Evolutionary conservation across 2,888 invertebrate species (phyloP).

Genomic region (Zygothrica quintamaculata): DNA sequence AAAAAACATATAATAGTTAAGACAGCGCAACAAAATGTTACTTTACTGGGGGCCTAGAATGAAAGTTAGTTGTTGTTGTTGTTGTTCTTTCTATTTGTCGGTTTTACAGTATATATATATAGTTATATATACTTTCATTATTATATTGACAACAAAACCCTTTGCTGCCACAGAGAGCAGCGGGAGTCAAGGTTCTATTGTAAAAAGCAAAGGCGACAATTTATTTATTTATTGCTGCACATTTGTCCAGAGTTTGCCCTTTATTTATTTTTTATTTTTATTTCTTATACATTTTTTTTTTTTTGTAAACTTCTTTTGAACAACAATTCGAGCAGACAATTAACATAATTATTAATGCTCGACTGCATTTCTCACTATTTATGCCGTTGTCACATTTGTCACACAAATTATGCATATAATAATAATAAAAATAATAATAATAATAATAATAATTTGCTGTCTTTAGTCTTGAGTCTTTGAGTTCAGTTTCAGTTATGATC

Average conservation of each 20-base stretch:
- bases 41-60: conserved; percentile 65
- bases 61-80: conserved; percentile 54
- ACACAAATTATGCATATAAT: conserved; percentile 75
- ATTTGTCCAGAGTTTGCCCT: conserved; percentile 24
- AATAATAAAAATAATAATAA: conserved; percentile 4
- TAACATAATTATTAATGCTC: conserved; percentile 77
- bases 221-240: conserved; percentile 58
- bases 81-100: conserved; percentile 26
- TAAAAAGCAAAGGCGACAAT: conserved; percentile 36
- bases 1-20: too few species aligned
- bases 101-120: conserved; percentile 37
- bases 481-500: conserved; percentile 1
- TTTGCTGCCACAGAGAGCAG: not conserved
- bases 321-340: conserved; percentile 60
- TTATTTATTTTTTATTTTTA: conserved; percentile 1
- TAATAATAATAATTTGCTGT: conserved; percentile 22
- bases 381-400: conserved; percentile 61
- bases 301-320: conserved; percentile 8
- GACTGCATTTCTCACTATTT: conserved; percentile 57
- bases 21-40: conserved; percentile 42
- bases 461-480: conserved; percentile 14
- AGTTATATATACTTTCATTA: conserved; percentile 11
- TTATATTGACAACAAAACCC: conserved; percentile 16
- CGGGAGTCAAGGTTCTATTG: conserved; percentile 23
- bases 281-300: not conserved